Conservation (phyloP, 2,797 vertebrate genomes). For the Manis javanica region DNA sequence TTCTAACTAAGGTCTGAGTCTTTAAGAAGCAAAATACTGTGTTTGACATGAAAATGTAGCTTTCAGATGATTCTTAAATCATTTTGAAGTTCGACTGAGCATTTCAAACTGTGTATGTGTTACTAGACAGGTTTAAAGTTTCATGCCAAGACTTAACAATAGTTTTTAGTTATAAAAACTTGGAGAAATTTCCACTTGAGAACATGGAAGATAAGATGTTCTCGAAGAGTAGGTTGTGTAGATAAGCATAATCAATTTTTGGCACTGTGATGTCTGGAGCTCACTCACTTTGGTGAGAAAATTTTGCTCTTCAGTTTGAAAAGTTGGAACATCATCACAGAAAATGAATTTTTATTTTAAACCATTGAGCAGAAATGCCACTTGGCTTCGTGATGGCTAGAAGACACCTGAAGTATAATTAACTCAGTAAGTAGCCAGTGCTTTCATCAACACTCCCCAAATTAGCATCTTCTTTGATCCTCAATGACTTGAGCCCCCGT, state of each 20-base stretch:
- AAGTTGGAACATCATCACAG: not conserved
- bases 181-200: not conserved
- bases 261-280: not conserved
- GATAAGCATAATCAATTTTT: not conserved
- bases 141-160: not conserved
- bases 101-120: not conserved
- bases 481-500: not conserved
- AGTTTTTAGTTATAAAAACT: not conserved
- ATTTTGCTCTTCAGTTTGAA: not conserved
- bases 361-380: not conserved
- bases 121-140: constrained; percentile 8
- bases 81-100: constrained; percentile 20
- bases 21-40: constrained; percentile 29
- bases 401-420: not conserved
- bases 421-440: not conserved
- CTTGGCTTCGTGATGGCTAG: not conserved
- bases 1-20: not conserved
- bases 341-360: constrained; percentile 52
- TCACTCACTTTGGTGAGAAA: constrained; percentile 16
- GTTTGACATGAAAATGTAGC: not conserved
- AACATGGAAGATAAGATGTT: not conserved
- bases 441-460: not conserved
- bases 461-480: constrained; percentile 1
- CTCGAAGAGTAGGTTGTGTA: not conserved
- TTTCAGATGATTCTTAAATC: not conserved